Base-by-base conservation (phyloP, 2,797 vertebrate species). In the Oophaga sylvatica region DNA sequence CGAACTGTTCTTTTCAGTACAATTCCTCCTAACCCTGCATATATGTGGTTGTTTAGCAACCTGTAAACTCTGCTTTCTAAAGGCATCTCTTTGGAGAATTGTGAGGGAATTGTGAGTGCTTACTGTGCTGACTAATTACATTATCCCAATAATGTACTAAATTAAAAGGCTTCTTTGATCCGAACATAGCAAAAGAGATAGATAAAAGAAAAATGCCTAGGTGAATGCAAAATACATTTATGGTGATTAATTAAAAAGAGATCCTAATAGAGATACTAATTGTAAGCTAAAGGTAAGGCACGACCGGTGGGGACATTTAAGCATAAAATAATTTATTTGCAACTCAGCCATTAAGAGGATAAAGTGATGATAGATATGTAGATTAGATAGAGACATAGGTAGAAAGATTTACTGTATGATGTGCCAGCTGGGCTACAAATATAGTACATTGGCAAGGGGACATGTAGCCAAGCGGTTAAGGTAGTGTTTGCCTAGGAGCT, bases 161-260 rank as follows among this genome's bases (percentile, higher is more conserved):
- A 85, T 85, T 77, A 85, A 85, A 77, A 85, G 83, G 60, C 60
- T 56, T 65, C 59, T 85, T 85, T 85, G 83, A 85, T 85, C 83
- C n/a, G 63, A 77, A 73, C 70, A 84, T 63, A 53, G 68, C 35
- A 65, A 84, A 56, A 75, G 22, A 77, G 60, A 85, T 78, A 76
- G 83, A 85, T 85, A 85, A 85, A 78, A 78, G 75, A 62, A 85
- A 85, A 85, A 65, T 53, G n/a, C 83, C 77, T 85, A 48, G 20
- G 73, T 78, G 62, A 78, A 85, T 65, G 73, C 73, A 65, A 76
- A 85, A 78, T 85, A 77, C 73, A 78, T 77, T 85, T 85, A 65
- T 78, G 41, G 73, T 85, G 83, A 85, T 85, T 85, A 85, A 85
- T 85, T 85, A 78, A 67, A 85, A 85, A 78, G 73, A 85, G 83